Conservation (phyloP, 64 coral and sea anemone genomes). For the Pachyseris speciosa region DNA sequence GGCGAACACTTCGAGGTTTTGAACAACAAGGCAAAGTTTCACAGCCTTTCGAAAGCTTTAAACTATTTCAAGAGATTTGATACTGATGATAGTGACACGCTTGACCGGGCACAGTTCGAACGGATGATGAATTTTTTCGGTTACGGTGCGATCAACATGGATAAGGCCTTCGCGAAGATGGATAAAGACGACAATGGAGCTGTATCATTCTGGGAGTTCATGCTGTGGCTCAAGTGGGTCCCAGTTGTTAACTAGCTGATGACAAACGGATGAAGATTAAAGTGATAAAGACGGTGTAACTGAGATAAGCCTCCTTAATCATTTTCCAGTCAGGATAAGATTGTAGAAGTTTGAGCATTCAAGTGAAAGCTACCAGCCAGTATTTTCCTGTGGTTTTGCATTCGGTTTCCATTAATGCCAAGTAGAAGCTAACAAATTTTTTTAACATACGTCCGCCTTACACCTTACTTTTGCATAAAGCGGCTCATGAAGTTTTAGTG, state of each 20-base stretch:
- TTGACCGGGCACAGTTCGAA: constrained; percentile 29
- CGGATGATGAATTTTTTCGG: constrained; percentile 46
- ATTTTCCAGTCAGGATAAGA: not conserved
- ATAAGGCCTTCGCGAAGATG: constrained; percentile 24
- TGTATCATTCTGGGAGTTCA: constrained; percentile 48
- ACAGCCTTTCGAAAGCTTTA: not conserved
- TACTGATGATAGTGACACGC: constrained; percentile 21
- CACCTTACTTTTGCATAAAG: too few relatives aligned
- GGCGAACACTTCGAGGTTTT: constrained; percentile 35
- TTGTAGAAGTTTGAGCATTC: too few relatives aligned
- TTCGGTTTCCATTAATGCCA: too few relatives aligned
- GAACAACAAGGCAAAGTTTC: constrained; percentile 26
- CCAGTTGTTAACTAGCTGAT: not conserved
- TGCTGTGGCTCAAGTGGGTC: constrained; percentile 46
- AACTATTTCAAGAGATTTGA: constrained; percentile 32
- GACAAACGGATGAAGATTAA: not conserved
- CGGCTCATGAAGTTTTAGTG: too few relatives aligned
- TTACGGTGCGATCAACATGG: not conserved
- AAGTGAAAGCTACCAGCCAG: too few relatives aligned
- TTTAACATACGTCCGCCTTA: too few relatives aligned
- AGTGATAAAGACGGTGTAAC: too few relatives aligned
- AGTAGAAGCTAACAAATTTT: too few relatives aligned
- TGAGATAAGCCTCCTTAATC: too few relatives aligned
- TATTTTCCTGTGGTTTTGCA: too few relatives aligned
- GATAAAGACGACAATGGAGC: constrained; percentile 32